A percentile compares a stretch with the other conserved stretches of the same genome.
phyloP scores from a whole-genome alignment of 92 coral and sea anemone genomes.

The Heteractis magnifica region DNA sequence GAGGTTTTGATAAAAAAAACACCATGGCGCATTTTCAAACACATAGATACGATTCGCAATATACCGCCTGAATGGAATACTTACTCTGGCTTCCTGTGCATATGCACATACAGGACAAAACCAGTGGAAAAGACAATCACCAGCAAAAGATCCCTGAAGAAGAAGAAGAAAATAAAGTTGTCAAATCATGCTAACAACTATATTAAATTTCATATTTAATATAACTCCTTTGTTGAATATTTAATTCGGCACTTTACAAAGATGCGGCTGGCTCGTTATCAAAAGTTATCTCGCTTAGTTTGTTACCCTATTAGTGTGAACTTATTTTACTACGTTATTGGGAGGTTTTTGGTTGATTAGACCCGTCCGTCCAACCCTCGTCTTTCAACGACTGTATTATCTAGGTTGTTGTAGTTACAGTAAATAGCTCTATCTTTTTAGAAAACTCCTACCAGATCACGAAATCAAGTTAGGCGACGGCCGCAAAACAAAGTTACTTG shows the following conservation, averaged over 20 bases:
- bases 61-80: background rate
- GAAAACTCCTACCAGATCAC: background rate
- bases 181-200: background rate
- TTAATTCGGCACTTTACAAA: background rate
- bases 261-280: too few relatives aligned
- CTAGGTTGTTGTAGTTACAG: background rate
- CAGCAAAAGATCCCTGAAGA: conserved; percentile 49
- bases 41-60: background rate
- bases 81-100: conserved; percentile 65
- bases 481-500: too few relatives aligned
- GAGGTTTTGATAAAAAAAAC: background rate
- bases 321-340: background rate
- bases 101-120: conserved; percentile 57
- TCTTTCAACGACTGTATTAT: background rate
- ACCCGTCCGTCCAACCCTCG: background rate
- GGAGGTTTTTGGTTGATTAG: background rate
- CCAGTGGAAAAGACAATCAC: conserved; percentile 57
- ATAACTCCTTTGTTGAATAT: background rate
- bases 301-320: too few relatives aligned
- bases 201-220: background rate
- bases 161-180: background rate
- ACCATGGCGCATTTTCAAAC: background rate
- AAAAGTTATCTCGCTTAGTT: too few relatives aligned
- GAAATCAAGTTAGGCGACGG: background rate
- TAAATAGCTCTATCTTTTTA: background rate